Evolutionary conservation across 2,113 vertebrate genomes (phyloP), one percentile per base, ranked within the genome.

Genomic region (Percopsis transmontana): DNA sequence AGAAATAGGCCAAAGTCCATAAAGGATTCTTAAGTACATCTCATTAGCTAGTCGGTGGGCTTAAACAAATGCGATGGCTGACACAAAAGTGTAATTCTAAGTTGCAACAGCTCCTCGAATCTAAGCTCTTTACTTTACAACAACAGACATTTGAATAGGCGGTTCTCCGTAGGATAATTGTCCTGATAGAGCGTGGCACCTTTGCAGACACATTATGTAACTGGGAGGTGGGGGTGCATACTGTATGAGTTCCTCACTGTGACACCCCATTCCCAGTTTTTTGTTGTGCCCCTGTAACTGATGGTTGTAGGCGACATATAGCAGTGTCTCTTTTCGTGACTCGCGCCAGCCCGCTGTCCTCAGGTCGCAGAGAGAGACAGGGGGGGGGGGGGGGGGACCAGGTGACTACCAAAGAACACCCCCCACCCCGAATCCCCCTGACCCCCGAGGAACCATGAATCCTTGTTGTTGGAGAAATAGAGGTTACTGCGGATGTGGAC

Each of bases 261-360:
- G 27, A 33, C 27, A 33, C 27, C 27, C 27, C 27, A 33, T 33
- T 33, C 79, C 83, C 85, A 70, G 62, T 54, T 77, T 76, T 79
- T 82, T 76, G 71, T 66, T 42, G 44, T 64, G 74, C 51, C 66
- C 70, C 58, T 65, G 27, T 82, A 71, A 86, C 66, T 74, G 79
- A 86, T 83, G 76, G 80, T 54, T 33, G 65, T 54, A 62, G 52
- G 74, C 77, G 76, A 45, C 69, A 76, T 61, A 72, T 7, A 33
- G 27, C 27, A 7, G 1, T 1, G 27, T 33, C 27, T 33, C 5
- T 33, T 33, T 4, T 33, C 27, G 27, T 33, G 27, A 33, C 27
- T 33, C 27, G 5, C 5, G 27, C 27, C 8, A 33, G 27, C 27
- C 27, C 8, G 27, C 8, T 33, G n/a, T n/a, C n/a, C n/a, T 33